Conservation (phyloP, 2,797 vertebrate genomes). For the Sebastes trivittatus region DNA sequence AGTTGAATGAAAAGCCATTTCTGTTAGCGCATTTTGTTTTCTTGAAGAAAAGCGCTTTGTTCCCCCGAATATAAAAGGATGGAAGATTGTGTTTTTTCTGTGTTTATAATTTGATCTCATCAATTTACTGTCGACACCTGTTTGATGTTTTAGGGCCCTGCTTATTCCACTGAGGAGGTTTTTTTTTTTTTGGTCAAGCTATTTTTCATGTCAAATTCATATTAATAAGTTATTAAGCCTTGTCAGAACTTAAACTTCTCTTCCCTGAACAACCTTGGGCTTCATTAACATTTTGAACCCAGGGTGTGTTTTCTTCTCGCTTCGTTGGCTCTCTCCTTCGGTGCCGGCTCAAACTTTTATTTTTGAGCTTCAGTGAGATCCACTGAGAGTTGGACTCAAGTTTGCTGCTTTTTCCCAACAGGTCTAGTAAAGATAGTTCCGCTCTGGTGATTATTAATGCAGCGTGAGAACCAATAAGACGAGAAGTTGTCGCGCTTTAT, state of each 20-base stretch:
- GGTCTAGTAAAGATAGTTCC: constrained; percentile 48
- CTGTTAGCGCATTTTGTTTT: constrained; percentile 10
- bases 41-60: constrained; percentile 12
- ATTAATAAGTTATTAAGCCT: constrained; percentile 52
- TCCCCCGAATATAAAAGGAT: constrained; percentile 8
- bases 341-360: constrained; percentile 12
- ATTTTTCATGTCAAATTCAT: constrained; percentile 47
- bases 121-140: constrained; percentile 5
- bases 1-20: constrained; percentile 28
- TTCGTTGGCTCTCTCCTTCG: constrained; percentile 32
- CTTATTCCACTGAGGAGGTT: neutral
- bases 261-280: constrained; percentile 60
- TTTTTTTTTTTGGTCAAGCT: constrained; percentile 14
- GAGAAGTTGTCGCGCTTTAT: neutral
- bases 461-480: neutral
- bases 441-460: constrained; percentile 26
- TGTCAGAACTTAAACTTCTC: constrained; percentile 48
- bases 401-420: constrained; percentile 44
- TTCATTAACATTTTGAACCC: constrained; percentile 61
- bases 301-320: constrained; percentile 45
- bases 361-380: constrained; percentile 30
- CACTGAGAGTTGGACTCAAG: constrained; percentile 30
- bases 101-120: constrained; percentile 34
- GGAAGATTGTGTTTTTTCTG: neutral
- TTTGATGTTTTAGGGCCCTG: constrained; percentile 14